Conservation (phyloP, 2,888 invertebrate genomes). For the Rapana venosa region DNA sequence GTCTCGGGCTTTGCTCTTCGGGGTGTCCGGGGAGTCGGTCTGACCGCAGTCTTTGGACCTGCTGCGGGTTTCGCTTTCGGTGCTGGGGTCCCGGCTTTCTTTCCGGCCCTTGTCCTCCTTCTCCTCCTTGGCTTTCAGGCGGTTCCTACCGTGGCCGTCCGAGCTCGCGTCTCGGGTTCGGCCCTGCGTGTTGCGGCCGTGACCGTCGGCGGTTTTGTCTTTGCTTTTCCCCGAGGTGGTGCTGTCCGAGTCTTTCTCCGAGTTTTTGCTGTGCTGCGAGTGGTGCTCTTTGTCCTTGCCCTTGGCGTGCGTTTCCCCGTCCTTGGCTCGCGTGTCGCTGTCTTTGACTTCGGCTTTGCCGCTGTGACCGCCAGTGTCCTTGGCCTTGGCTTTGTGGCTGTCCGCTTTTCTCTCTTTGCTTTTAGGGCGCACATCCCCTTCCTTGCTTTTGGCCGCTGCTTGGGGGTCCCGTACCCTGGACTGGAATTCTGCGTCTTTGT, state of each 20-base stretch:
- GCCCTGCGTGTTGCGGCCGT: neutral
- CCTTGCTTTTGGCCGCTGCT: constrained; percentile 50
- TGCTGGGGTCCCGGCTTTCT: constrained; percentile 19
- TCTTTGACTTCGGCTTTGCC: constrained; percentile 39
- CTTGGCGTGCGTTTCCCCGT: neutral
- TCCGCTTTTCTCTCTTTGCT: constrained; percentile 50
- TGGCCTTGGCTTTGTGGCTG: constrained; percentile 43
- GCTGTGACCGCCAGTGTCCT: constrained; percentile 41
- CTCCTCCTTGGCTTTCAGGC: constrained; percentile 20
- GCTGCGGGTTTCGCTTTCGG: constrained; percentile 34
- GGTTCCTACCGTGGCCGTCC: constrained; percentile 15
- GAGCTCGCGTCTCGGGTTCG: constrained; percentile 5
- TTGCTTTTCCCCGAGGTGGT: constrained; percentile 20
- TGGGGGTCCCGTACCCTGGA: constrained; percentile 49
- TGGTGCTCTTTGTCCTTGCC: constrained; percentile 30
- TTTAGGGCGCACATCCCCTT: constrained; percentile 44
- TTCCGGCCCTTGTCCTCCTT: constrained; percentile 50
- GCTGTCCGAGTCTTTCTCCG: constrained; percentile 2
- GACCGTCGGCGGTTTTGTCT: constrained; percentile 38
- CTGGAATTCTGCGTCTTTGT: constrained; percentile 51
- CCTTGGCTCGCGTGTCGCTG: constrained; percentile 1
- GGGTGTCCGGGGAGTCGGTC: constrained; percentile 43
- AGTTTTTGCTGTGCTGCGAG: neutral
- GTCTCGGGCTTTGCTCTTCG: constrained; percentile 47
- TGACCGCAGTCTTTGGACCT: constrained; percentile 31